A percentile compares a stretch with the other conserved stretches of the same genome.
These are phyloP conservation scores for Ochropleura leucogaster DNA, from an alignment of 2,888 invertebrate genomes.

Conservation along the genomic window DNA sequence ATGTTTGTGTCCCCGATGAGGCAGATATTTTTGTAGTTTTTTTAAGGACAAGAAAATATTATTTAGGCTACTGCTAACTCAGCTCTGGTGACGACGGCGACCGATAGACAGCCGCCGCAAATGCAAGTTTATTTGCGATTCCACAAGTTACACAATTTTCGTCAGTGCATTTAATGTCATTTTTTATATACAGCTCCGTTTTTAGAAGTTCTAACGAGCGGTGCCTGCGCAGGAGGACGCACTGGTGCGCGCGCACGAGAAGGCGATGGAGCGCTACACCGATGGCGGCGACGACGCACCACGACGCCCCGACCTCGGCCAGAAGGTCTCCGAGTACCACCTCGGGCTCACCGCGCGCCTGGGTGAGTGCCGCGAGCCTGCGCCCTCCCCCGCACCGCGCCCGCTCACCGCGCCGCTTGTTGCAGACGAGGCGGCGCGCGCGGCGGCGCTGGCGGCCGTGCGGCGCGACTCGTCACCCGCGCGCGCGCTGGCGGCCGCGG, in stretches of 20 bases:
- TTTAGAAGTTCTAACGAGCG: constrained; percentile 9
- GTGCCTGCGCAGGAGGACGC: constrained; percentile 78
- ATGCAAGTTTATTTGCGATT: no score
- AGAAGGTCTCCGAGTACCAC: constrained; percentile 79
- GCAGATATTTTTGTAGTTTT: background rate
- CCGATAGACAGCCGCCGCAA: background rate
- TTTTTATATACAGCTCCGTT: constrained; percentile 8
- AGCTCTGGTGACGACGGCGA: background rate
- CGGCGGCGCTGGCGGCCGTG: constrained; percentile 51
- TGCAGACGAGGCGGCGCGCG: constrained; percentile 61
- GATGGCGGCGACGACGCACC: constrained; percentile 65
- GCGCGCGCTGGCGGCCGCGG: constrained; percentile 62
- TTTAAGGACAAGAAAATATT: background rate
- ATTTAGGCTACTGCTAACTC: background rate
- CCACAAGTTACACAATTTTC: constrained; percentile 7
- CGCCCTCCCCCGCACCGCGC: no score
- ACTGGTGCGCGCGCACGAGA: constrained; percentile 79
- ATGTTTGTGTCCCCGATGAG: background rate
- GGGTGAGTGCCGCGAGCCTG: constrained; percentile 65
- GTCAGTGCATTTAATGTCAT: background rate
- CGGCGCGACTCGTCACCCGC: constrained; percentile 18
- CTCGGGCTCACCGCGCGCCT: constrained; percentile 73
- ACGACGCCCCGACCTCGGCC: constrained; percentile 78
- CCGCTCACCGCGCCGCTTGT: constrained; percentile 19
- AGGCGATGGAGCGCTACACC: constrained; percentile 78